Base-by-base conservation (phyloP, 2,888 invertebrate genomes). In the Baronia brevicornis region DNA sequence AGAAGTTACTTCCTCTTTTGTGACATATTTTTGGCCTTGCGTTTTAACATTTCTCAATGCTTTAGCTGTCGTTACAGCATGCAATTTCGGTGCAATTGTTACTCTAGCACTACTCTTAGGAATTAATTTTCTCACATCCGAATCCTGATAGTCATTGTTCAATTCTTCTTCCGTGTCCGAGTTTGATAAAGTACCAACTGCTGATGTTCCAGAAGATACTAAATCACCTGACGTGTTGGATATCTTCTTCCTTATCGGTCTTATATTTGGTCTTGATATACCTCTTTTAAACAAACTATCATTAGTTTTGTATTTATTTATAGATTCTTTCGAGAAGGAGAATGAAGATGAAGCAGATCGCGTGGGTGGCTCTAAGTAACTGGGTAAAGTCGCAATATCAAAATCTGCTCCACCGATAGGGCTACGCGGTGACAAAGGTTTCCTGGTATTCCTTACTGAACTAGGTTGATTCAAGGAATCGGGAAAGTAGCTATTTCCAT, bases 301-400 rank as follows among this genome's bases (percentile, higher is more conserved):
- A 2, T 57, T 53, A 2, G 54, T 48, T 52, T 84, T 84, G 28
- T 60, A 75, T 46, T 82, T 82, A 13, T 52, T 63, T 8, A 60
- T 51, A 13, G 45, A 45, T 3, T 82, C 78, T 41, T 79, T 79
- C 2, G 59, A 50, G 34, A 72, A 75, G 5, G 64, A 55, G 39
- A 74, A 77, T 0, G 71, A 61, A 5, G 70, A 57, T 10, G 74
- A 57, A 1, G 73, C 70, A 4, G 73, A 68, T 13, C 75, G 84
- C 2, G 72, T 78, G 0, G 85, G 85, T 3, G 85, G 85, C 49
- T 85, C 85, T 36, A 85, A 58, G 38, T 68, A 85, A 41, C 84
- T 85, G 2, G 85, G 84, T 22, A 85, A 48, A 1, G 80, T 78
- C 3, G 63, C 60, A 2, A 69, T 61, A 38, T 78, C 79, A 41